Evolutionary conservation across 1,140 invertebrate genomes (phyloP).

Genomic region (Cydia amplana): DNA sequence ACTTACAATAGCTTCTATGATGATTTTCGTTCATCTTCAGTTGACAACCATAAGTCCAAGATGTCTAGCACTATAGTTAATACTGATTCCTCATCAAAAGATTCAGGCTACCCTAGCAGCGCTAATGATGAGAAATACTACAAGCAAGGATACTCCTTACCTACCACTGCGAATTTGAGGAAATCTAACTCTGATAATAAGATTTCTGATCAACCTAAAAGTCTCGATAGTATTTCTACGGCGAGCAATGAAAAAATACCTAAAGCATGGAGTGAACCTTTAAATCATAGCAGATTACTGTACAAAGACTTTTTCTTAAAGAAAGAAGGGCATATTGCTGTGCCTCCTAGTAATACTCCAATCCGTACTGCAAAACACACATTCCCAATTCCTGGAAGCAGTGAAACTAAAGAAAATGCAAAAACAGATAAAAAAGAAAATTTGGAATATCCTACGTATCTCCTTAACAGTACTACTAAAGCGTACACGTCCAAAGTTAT

Average conservation of each 20-base stretch:
- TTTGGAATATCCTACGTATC: constrained; percentile 71
- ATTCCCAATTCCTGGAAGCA: constrained; percentile 41
- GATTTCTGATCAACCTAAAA: constrained; percentile 58
- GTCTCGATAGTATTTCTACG: constrained; percentile 55
- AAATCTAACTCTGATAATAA: constrained; percentile 49
- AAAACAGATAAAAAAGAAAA: constrained; percentile 49
- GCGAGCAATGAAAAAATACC: constrained; percentile 52
- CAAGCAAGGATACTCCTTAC: constrained; percentile 55
- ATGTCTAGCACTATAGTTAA: constrained; percentile 61
- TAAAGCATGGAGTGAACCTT: constrained; percentile 55
- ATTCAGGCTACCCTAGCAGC: constrained; percentile 69
- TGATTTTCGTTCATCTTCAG: constrained; percentile 54
- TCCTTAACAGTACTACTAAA: constrained; percentile 71
- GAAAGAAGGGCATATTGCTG: constrained; percentile 62
- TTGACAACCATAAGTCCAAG: constrained; percentile 50
- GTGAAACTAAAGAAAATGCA: constrained; percentile 39
- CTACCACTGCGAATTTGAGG: constrained; percentile 50
- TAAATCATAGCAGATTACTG: constrained; percentile 68
- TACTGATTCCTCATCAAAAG: constrained; percentile 69
- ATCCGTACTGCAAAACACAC: constrained; percentile 52
- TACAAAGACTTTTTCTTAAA: constrained; percentile 74
- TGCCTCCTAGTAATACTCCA: constrained; percentile 65
- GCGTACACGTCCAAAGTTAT: constrained; percentile 78
- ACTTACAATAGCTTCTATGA: constrained; percentile 68
- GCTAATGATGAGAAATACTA: constrained; percentile 60